Evolutionary conservation across 1,140 invertebrate genomes (phyloP).

Genomic region (Drosophila truncata): DNA sequence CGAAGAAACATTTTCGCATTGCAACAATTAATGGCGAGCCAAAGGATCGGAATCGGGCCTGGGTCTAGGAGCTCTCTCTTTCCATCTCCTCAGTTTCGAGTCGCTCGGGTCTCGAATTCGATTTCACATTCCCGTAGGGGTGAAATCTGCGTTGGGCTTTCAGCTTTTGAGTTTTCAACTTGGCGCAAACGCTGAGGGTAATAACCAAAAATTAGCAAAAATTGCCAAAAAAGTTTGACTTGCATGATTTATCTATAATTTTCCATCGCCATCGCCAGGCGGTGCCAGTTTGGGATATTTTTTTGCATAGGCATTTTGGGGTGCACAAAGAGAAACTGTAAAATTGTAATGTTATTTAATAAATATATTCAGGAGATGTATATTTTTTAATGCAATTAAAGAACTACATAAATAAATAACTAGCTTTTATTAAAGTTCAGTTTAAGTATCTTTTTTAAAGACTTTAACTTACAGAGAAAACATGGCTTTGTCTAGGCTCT

Average conservation of each 20-base stretch:
- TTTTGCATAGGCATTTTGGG: constrained; percentile 11
- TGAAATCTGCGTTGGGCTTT: constrained; percentile 77
- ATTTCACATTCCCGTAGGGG: constrained; percentile 83
- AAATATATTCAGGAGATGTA: not conserved
- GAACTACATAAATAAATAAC: not conserved
- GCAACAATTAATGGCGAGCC: constrained; percentile 74
- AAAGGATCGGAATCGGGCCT: constrained; percentile 40
- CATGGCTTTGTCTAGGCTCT: not conserved
- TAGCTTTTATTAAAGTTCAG: not conserved
- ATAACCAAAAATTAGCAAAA: constrained; percentile 84
- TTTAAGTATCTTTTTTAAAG: not conserved
- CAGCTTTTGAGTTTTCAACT: constrained; percentile 23
- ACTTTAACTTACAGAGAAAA: not conserved
- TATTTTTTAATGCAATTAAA: not conserved
- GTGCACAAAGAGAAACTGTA: constrained; percentile 1
- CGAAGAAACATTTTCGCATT: constrained; percentile 70
- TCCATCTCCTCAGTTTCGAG: constrained; percentile 5
- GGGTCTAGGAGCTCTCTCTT: constrained; percentile 22
- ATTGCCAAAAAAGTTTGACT: constrained; percentile 82
- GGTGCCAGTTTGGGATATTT: constrained; percentile 56
- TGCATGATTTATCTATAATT: constrained; percentile 84
- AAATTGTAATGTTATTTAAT: not conserved
- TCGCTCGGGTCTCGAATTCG: constrained; percentile 69
- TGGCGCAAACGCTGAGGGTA: constrained; percentile 74
- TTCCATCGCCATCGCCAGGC: constrained; percentile 70